Conservation (phyloP, 2,888 invertebrate species). For the Oxycera nigricornis region DNA sequence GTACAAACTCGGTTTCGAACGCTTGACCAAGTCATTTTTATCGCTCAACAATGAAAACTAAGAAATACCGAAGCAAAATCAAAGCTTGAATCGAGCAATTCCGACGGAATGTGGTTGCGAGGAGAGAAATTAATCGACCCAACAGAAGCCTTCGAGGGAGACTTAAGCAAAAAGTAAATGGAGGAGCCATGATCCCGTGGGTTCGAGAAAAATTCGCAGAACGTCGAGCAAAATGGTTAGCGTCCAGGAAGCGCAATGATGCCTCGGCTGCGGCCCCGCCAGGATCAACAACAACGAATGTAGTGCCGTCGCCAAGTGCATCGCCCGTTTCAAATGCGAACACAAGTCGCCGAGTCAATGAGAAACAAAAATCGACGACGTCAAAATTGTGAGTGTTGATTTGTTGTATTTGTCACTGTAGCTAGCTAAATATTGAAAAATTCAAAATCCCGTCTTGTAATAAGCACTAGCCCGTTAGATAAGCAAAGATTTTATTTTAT, state of each 20-base stretch:
- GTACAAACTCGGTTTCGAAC: not conserved
- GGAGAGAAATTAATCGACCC: slow-evolving; percentile 1
- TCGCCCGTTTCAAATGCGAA: slow-evolving; percentile 20
- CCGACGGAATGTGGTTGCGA: not conserved
- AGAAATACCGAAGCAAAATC: slow-evolving; percentile 12
- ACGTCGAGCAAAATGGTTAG: slow-evolving; percentile 59
- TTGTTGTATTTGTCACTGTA: too few relatives aligned
- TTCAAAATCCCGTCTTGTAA: too few relatives aligned
- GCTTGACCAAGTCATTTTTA: not conserved
- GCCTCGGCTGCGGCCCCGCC: slow-evolving; percentile 11
- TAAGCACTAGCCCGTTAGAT: too few relatives aligned
- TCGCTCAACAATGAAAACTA: not conserved
- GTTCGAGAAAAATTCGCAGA: slow-evolving; percentile 61
- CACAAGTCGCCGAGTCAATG: slow-evolving; percentile 40
- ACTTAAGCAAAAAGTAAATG: not conserved
- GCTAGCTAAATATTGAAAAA: too few relatives aligned
- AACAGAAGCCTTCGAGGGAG: not conserved
- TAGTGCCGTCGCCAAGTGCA: slow-evolving; percentile 17
- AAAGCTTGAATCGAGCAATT: not conserved
- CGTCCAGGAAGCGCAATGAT: slow-evolving; percentile 53
- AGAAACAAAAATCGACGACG: slow-evolving; percentile 42
- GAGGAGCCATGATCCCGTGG: slow-evolving; percentile 59
- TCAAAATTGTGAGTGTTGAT: slow-evolving; percentile 52
- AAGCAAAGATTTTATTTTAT: too few relatives aligned
- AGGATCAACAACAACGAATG: slow-evolving; percentile 12